phyloP scores from a whole-genome alignment of 2,113 vertebrate genomes.

The Leptodactylus fuscus region DNA sequence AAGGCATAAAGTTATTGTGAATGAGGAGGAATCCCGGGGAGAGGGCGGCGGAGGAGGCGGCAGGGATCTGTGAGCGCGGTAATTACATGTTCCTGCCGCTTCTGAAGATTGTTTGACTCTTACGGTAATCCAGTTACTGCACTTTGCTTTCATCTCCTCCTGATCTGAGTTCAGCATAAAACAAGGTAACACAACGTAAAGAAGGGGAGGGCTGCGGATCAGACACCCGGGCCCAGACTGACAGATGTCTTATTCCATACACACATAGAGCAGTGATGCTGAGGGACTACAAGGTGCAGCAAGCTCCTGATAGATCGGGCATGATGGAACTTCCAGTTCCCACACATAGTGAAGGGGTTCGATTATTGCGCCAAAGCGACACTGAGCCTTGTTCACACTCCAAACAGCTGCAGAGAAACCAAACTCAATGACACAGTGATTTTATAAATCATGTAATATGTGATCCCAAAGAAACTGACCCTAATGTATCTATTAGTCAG shows the following conservation, averaged over 20 bases:
- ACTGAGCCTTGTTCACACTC: background rate
- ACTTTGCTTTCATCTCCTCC: slow-evolving; percentile 75
- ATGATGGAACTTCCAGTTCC: background rate
- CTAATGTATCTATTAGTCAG: slow-evolving; percentile 35
- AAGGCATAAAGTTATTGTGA: slow-evolving; percentile 75
- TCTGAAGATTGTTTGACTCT: slow-evolving; percentile 73
- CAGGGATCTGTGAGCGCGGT: slow-evolving; percentile 72
- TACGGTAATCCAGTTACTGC: slow-evolving; percentile 81
- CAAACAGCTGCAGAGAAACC: slow-evolving; percentile 26
- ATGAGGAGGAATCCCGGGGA: slow-evolving; percentile 72
- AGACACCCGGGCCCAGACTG: background rate
- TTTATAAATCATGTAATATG: background rate
- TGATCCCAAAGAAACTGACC: background rate
- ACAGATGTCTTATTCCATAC: background rate
- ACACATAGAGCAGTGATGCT: background rate
- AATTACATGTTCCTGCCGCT: slow-evolving; percentile 77
- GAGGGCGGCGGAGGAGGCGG: slow-evolving; percentile 64
- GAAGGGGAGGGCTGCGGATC: background rate
- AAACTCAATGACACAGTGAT: background rate
- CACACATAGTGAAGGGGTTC: too few species aligned
- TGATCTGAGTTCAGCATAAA: slow-evolving; percentile 64
- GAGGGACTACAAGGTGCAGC: background rate
- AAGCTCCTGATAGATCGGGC: background rate
- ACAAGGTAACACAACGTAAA: slow-evolving; percentile 63
- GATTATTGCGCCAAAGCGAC: too few species aligned